Evolutionary conservation across 2,113 vertebrate species (phyloP).

Genomic region (Xyrauchen texanus): DNA sequence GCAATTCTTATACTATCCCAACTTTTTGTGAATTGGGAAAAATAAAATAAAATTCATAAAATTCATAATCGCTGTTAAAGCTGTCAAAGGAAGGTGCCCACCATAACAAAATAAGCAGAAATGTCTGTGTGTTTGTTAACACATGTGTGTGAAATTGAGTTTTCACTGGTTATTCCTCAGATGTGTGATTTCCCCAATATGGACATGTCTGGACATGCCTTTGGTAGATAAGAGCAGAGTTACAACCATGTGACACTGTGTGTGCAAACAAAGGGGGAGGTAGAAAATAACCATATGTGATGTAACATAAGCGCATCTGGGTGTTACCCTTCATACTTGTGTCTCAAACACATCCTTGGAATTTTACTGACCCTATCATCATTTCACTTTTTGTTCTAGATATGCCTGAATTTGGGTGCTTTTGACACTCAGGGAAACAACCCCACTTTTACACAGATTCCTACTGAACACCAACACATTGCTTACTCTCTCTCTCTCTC

Average conservation of each 20-base stretch:
- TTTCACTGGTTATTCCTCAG: neutral
- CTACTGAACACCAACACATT: neutral
- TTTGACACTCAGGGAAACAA: neutral
- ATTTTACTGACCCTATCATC: neutral
- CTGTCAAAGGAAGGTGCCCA: no score
- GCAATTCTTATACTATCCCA: no score
- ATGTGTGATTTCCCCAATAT: constrained; percentile 12
- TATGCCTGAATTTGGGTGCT: neutral
- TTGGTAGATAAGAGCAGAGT: constrained; percentile 37
- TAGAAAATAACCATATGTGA: neutral
- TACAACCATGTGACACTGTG: neutral
- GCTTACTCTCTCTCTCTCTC: neutral
- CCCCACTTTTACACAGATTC: neutral
- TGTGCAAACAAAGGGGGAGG: constrained; percentile 1
- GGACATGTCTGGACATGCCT: constrained; percentile 59
- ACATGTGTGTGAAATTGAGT: neutral
- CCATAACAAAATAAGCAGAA: no score
- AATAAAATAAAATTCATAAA: no score
- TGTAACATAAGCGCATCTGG: neutral
- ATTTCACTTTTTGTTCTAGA: neutral
- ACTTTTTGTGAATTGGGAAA: no score
- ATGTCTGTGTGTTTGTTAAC: constrained; percentile 32
- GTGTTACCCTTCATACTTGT: constrained; percentile 2
- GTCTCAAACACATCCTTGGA: neutral
- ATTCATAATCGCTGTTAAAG: no score